Evolutionary conservation across 2,113 vertebrate genomes (phyloP).

Genomic region (Periophthalmus modestus): DNA sequence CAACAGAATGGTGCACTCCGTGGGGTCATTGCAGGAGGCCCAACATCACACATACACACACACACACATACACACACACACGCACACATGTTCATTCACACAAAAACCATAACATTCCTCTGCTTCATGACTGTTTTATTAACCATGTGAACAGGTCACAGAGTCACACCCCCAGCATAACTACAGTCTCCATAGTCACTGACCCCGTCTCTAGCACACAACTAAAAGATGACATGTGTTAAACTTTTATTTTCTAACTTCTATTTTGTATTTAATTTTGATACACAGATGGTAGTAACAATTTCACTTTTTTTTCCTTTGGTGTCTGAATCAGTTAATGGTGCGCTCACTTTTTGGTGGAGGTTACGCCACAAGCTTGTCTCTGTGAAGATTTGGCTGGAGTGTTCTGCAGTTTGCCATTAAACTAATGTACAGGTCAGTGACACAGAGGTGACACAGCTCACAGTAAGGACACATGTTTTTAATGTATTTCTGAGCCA

Average conservation of each 20-base stretch:
- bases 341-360: too few relatives aligned
- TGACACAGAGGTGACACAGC: too few relatives aligned
- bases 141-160: constrained; percentile 81
- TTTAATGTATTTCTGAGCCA: too few relatives aligned
- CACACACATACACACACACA: constrained; percentile 26
- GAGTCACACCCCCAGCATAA: constrained; percentile 70
- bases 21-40: constrained; percentile 83
- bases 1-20: constrained; percentile 85
- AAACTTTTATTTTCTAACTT: constrained; percentile 39
- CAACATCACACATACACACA: constrained; percentile 60
- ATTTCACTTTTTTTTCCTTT: too few relatives aligned
- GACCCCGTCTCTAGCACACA: constrained; percentile 56
- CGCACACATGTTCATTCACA: constrained; percentile 52
- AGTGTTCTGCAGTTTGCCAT: too few relatives aligned
- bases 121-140: constrained; percentile 82
- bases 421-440: too few relatives aligned
- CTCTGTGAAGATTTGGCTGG: too few relatives aligned
- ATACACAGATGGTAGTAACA: background rate
- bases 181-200: constrained; percentile 68
- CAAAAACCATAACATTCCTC: constrained; percentile 80
- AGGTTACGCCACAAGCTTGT: too few relatives aligned
- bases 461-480: too few relatives aligned
- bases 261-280: too few relatives aligned
- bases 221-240: constrained; percentile 48
- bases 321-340: too few relatives aligned